Evolutionary conservation across 1,140 invertebrate species (phyloP).

Genomic region (Chelonus insularis): DNA sequence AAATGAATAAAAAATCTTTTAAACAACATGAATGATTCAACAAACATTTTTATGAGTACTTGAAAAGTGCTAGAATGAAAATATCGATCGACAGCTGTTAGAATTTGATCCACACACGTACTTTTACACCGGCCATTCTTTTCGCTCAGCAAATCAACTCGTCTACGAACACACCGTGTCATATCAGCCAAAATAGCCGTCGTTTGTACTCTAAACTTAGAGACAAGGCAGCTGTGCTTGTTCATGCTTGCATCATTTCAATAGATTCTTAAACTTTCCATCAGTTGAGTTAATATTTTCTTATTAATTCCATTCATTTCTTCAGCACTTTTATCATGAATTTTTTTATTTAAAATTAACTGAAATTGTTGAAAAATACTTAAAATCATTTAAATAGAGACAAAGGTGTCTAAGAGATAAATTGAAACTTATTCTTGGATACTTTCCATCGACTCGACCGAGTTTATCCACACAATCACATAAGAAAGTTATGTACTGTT

Average conservation of each 20-base stretch:
- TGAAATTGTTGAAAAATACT: no score
- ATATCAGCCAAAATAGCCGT: constrained; percentile 26
- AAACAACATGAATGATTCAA: no score
- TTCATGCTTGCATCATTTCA: constrained; percentile 19
- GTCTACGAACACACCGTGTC: constrained; percentile 16
- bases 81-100: neutral
- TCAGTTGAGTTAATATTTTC: neutral
- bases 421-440: neutral
- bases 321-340: neutral
- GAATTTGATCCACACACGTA: neutral
- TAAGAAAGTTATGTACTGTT: neutral
- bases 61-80: no score
- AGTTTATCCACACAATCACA: no score
- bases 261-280: neutral
- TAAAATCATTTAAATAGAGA: no score
- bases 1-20: no score
- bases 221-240: constrained; percentile 13
- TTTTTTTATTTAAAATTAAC: neutral
- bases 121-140: constrained; percentile 12
- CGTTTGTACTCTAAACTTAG: constrained; percentile 23
- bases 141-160: constrained; percentile 5
- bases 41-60: no score
- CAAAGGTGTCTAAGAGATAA: neutral
- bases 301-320: no score
- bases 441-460: neutral